Percentiles rank a stretch among this genome's conserved stretches.
These are phyloP conservation scores for Alosa sapidissima DNA, from an alignment of 2,797 vertebrate genomes.

Conservation along the genomic window DNA sequence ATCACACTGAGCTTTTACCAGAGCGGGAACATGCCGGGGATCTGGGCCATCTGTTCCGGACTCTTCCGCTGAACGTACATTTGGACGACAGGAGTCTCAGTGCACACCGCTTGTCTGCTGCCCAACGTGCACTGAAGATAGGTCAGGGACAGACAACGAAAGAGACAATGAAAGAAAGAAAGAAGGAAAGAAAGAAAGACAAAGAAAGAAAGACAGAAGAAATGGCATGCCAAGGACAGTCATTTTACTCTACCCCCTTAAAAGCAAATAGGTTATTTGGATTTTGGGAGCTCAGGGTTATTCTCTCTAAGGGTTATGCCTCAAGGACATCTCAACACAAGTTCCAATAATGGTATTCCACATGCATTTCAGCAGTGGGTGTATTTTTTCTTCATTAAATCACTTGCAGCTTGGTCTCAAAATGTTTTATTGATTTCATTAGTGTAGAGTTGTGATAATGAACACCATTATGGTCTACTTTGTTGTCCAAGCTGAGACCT, in stretches of 20 bases:
- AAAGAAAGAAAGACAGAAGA: not conserved
- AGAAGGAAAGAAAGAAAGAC: not conserved
- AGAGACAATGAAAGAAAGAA: not conserved
- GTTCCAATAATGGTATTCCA: not conserved
- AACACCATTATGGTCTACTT: not conserved
- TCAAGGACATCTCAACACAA: not conserved
- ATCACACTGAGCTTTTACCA: slow-evolving; percentile 27
- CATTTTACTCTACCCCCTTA: not conserved
- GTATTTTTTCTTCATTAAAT: not conserved
- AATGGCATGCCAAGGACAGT: not conserved
- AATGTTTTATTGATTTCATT: slow-evolving; percentile 1
- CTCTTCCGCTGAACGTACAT: not conserved
- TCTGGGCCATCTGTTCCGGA: not conserved
- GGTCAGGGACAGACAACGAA: not conserved
- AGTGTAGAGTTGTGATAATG: not conserved
- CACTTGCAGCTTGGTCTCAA: not conserved
- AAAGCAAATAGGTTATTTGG: not conserved
- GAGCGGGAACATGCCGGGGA: not conserved
- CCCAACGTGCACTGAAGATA: not conserved
- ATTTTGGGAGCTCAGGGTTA: not conserved
- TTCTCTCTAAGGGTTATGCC: not conserved
- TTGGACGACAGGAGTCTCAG: not conserved
- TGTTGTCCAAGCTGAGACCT: not conserved
- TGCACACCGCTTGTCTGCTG: not conserved
- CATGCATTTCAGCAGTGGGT: not conserved